Base-by-base conservation (phyloP, 2,113 vertebrate species). In the Paracanthobrama guichenoti region DNA sequence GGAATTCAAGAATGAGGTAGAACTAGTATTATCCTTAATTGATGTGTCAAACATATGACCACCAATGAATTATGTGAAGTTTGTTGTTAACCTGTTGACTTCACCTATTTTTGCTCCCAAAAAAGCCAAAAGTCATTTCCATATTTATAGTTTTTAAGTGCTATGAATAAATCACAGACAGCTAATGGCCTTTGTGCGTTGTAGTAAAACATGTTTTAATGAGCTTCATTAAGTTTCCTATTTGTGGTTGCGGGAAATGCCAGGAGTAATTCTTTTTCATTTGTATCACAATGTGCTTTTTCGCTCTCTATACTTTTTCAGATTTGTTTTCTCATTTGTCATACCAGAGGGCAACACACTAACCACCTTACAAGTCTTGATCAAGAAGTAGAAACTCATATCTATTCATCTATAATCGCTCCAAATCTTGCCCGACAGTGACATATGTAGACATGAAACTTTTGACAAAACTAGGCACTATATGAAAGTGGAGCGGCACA, bases 141-240 rank as follows among this genome's bases (percentile, higher is more conserved):
- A 87, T 87, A 75, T 85, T 88, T 57, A 79, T 83, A 75, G 85
- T 85, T 73, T 80, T 83, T 80, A 50, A 79, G 60, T 79, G 72
- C 82, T 78, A 81, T 88, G 84, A 85, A 87, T 90, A 84, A 87
- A 83, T 88, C 81, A 85, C 62, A 67, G 73, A 26, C 79, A 83
- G 48, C 60, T 88, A 82, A 87, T 86, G 84, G 86, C 80, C 75
- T 85, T 83, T 86, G 79, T 87, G 62, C 72, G 20, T 86, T 88
- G 85, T 85, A 87, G 79, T 89, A 86, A 90, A 88, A 86, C 85
- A 82, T 79, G 67, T 87, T 87, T 86, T 89, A 89, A 88, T 84
- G 79, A 86, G 82, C 86, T 79, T 87, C 84, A 87, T 90, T 88
- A 88, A 77, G 64, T 88, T 87, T 85, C 74, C 67, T 53, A 31